Base-by-base conservation (phyloP, 2,797 vertebrate genomes). In the Corythornis leucogaster region DNA sequence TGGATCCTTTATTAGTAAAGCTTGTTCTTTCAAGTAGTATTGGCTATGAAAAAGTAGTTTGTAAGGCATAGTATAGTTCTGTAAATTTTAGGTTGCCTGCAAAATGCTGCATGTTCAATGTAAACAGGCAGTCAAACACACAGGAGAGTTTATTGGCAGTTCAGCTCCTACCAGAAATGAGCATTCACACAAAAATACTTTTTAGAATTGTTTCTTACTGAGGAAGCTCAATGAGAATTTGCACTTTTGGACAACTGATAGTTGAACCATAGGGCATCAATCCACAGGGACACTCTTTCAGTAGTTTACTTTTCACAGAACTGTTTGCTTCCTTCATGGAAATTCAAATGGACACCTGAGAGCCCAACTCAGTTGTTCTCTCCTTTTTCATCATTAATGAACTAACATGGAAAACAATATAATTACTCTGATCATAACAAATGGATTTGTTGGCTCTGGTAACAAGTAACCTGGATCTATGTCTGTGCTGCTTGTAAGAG, bases 1-100 rank as follows among this genome's bases (percentile, higher is more conserved):
- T 71, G 35, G 71, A 59, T 91, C 80, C 55, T 95, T 94, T 94
- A 88, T 88, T 74, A 64, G 75, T 68, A 45, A 80, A 81, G 42
- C 43, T 80, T 92, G 17, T 15, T 89, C 77, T 92, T 88, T 79
- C 58, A 33, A 45, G 11, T n/a, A 75, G 38, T 50, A 82, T 86
- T 82, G 46, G 82, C 77, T 94, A 55, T 3, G 26, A 70, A 91
- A 87, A 84, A 55, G 68, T 79, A 57, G 43, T 48, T 30, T 31
- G 25, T 84, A 71, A 87, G 38, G 67, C 33, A 46, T 57, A 22
- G 82, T 86, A 62, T 13, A 63, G 33, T 73, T 35, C 85, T 87
- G 21, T 87, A 66, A 62, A 21, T 46, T 73, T 8, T 45, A 31
- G 43, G 45, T 24, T 62, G 13, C 80, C 83, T 83, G 57, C 33